These are phyloP conservation scores for Porites evermanni DNA, from an alignment of 92 coral and sea anemone species.

Conservation along the genomic window DNA sequence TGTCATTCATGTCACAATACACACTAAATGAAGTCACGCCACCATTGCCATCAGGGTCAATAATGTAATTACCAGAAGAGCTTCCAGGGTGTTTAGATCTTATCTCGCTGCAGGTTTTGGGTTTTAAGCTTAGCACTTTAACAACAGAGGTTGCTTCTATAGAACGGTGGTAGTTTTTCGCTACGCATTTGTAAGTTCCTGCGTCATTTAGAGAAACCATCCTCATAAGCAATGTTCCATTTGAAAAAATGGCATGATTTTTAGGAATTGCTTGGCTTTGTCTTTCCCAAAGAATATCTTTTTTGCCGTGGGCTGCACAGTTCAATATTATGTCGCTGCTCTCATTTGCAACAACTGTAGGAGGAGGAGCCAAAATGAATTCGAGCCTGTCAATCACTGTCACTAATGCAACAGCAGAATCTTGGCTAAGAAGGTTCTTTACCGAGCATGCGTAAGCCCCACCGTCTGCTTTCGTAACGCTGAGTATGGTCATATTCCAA, in stretches of 20 bases:
- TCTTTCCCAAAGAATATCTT: constrained; percentile 1
- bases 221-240: constrained; percentile 25
- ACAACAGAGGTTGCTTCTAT: constrained; percentile 11
- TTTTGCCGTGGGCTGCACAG: constrained; percentile 11
- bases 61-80: constrained; percentile 29
- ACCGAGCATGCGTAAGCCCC: constrained; percentile 44
- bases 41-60: constrained; percentile 50
- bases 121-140: neutral
- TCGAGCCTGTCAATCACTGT: constrained; percentile 17
- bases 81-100: neutral
- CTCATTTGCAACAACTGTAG: neutral
- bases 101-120: constrained; percentile 29
- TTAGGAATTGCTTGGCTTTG: neutral
- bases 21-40: constrained; percentile 47
- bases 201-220: neutral
- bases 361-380: constrained; percentile 17
- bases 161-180: constrained; percentile 21
- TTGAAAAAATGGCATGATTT: constrained; percentile 3
- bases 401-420: neutral
- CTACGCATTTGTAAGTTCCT: constrained; percentile 30
- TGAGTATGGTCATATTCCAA: constrained; percentile 21
- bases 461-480: neutral
- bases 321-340: neutral
- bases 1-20: constrained; percentile 67
- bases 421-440: constrained; percentile 9